Evolutionary conservation across 2,888 invertebrate genomes (phyloP), one percentile per base, ranked within the genome.

Genomic region (Ornithoptera priamus): DNA sequence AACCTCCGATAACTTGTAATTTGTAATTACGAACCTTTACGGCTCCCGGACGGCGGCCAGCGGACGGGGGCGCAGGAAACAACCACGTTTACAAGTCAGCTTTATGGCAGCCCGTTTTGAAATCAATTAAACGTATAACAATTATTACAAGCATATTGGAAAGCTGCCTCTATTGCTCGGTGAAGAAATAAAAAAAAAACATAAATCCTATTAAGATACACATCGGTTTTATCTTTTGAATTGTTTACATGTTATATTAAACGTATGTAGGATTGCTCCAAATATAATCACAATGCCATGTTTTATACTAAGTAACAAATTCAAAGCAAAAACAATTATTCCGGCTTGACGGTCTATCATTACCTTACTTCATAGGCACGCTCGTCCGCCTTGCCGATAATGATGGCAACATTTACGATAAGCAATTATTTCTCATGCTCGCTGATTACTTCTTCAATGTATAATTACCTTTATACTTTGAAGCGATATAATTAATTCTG

Each of bases 1-100:
- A 90, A 91, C 91, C 92, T 90, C 63, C 85, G 82, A 89, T 88
- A 89, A 87, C 87, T 88, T 88, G 89, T 89, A 89, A 89, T 89
- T 87, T 87, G 88, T 89, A 90, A 90, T 91, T 90, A 92, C 88
- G 86, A 88, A 85, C 85, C 87, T 90, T 89, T 86, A 89, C 86
- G 84, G 87, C 86, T 84, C 84, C 84, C 84, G 81, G 84, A 82
- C 83, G 81, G 46, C 12, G 46, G 46, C 12, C 46, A 12, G 46
- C 4, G 46, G 46, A 46, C 39, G 46, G 46, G 81, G 83, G 86
- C 85, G 78, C 85, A 86, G 88, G 86, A 89, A 88, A 87, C 85
- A 83, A 80, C 85, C 82, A 83, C 83, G 82, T 85, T 88, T 85
- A 86, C 85, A 81, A 81, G 80, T 82, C 75, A 77, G 81, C 80